Evolutionary conservation across 2,113 vertebrate species (phyloP).

Genomic region (Formicarius rufipectus): DNA sequence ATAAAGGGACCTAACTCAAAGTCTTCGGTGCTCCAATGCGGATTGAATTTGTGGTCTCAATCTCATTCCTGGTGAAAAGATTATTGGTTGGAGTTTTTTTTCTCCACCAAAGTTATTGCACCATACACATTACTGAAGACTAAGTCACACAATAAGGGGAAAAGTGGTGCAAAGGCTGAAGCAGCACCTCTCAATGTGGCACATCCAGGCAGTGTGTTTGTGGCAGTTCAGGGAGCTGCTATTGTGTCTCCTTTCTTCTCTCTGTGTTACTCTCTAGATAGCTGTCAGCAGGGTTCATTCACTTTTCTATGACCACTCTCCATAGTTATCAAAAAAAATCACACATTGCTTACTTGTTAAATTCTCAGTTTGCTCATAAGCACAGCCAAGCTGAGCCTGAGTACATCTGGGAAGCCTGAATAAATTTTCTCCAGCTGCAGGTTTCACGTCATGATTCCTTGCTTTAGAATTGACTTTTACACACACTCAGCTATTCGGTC

Average conservation of each 20-base stretch:
- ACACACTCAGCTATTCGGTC: conserved; percentile 14
- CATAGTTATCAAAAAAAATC: neutral
- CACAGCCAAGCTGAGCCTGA: neutral
- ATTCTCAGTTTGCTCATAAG: conserved; percentile 5
- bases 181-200: rapidly evolving
- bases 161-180: neutral
- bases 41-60: neutral
- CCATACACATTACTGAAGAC: neutral
- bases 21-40: neutral
- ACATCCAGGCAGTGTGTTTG: neutral
- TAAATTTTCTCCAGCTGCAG: conserved; percentile 57
- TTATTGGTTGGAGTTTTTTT: neutral
- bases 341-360: neutral
- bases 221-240: neutral
- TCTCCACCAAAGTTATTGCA: neutral
- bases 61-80: neutral
- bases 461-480: conserved; percentile 10
- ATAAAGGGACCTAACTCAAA: neutral
- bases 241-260: neutral
- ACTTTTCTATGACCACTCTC: neutral
- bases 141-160: neutral
- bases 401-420: conserved; percentile 14
- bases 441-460: conserved; percentile 43
- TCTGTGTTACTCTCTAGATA: neutral
- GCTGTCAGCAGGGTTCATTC: neutral